Percentiles rank a stretch among this genome's conserved stretches.
phyloP scores from a whole-genome alignment of 1,140 invertebrate species.

The Plutomurus gul region DNA sequence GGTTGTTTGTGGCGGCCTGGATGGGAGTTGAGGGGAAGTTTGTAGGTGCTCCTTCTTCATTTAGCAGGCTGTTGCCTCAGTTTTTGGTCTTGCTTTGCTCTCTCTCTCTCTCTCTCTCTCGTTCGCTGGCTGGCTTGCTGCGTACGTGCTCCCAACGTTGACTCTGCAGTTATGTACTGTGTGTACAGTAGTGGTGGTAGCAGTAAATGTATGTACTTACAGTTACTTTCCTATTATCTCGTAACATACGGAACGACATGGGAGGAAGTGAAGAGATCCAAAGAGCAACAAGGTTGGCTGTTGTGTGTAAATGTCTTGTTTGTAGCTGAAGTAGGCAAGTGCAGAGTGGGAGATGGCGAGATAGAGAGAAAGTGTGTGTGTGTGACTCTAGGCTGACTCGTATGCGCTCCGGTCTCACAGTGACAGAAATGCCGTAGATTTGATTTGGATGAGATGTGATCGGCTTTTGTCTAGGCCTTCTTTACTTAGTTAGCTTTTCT shows the following conservation, averaged over 20 bases:
- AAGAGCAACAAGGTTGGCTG: background rate
- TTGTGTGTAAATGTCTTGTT: background rate
- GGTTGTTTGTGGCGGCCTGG: background rate
- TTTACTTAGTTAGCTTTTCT: background rate
- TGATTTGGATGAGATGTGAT: background rate
- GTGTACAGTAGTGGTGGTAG: too few relatives aligned
- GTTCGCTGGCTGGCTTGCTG: too few relatives aligned
- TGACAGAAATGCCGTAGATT: background rate
- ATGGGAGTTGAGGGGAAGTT: slow-evolving; percentile 11
- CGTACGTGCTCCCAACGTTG: too few relatives aligned
- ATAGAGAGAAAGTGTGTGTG: too few relatives aligned
- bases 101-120: background rate
- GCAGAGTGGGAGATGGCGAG: too few relatives aligned
- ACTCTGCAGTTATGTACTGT: too few relatives aligned
- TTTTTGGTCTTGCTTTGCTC: background rate
- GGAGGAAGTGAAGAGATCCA: background rate
- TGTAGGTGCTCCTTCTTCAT: slow-evolving; percentile 9
- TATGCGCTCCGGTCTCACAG: background rate
- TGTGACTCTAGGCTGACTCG: background rate
- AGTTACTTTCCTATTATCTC: slow-evolving; percentile 21
- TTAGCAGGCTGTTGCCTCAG: slow-evolving; percentile 3
- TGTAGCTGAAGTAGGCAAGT: too few relatives aligned
- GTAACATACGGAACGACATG: slow-evolving; percentile 5
- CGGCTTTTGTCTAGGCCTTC: background rate
- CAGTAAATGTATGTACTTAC: too few relatives aligned